phyloP scores from a whole-genome alignment of 2,113 vertebrate genomes.

The Cacatua alba region DNA sequence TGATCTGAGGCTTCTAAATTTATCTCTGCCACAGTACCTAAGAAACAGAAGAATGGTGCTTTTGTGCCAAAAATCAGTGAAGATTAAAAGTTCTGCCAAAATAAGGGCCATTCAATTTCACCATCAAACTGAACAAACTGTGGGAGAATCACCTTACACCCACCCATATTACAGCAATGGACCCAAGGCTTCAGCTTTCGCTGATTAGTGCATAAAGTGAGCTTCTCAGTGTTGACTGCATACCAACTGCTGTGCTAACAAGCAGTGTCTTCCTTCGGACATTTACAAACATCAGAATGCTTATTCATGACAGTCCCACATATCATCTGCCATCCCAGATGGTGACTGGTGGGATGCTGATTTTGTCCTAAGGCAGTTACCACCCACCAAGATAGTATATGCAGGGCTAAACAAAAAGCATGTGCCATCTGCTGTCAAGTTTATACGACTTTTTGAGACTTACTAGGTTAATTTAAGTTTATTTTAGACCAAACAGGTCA shows the following conservation, averaged over 20 bases:
- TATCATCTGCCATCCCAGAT: slow-evolving; percentile 67
- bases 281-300: slow-evolving; percentile 66
- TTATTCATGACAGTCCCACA: slow-evolving; percentile 64
- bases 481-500: not conserved
- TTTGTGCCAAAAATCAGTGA: not conserved
- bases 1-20: not conserved
- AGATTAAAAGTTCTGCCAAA: not conserved
- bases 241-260: slow-evolving; percentile 25
- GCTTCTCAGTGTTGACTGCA: not conserved
- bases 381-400: slow-evolving; percentile 57
- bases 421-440: slow-evolving; percentile 59
- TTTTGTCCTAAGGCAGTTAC: slow-evolving; percentile 64
- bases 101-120: not conserved
- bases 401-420: slow-evolving; percentile 61
- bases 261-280: slow-evolving; percentile 53
- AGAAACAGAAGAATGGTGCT: not conserved
- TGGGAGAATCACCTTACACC: not conserved
- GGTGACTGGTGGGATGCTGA: slow-evolving; percentile 67
- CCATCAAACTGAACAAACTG: not conserved
- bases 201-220: not conserved
- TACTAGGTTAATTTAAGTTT: slow-evolving; percentile 2
- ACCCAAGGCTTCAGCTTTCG: not conserved
- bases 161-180: not conserved
- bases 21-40: not conserved
- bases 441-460: slow-evolving; percentile 6